Base-by-base conservation (phyloP, 2,888 invertebrate genomes). In the Brenthis hecate region DNA sequence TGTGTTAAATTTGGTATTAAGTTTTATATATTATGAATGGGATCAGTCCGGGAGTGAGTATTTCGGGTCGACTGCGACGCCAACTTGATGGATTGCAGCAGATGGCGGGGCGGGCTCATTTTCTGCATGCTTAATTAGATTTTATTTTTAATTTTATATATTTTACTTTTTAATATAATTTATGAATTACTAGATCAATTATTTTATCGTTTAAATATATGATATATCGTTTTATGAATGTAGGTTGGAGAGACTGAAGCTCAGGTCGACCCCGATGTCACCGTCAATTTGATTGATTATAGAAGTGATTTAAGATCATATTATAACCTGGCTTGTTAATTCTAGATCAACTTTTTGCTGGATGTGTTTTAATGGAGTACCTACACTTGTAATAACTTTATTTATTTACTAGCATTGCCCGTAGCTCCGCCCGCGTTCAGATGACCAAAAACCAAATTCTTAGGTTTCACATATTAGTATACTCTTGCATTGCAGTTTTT, bases 1-100 rank as follows among this genome's bases (percentile, higher is more conserved):
- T 70, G 71, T 74, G 74, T 72, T 70, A 75, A 76, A 72, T 73
- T 72, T 73, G 72, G 79, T 74, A 79, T 77, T 78, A 86, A 81
- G 79, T 76, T 77, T 79, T 82, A 81, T 86, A 78, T 81, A 86
- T 87, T 85, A 86, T 87, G 81, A 81, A 86, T 81, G 71, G 75
- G 76, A 76, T 73, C 75, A 68, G 79, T 77, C 79, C 77, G 77
- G 70, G 50, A 73, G 74, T 73, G 73, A 71, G 16, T 60, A 64
- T 77, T 76, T 73, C 56, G 74, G 74, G 72, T 74, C 57, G 70
- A 69, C 2, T 8, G 23, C 74, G 65, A 68, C 68, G 62, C 57
- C 62, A 56, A 76, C 78, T 80, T 85, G 87, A 87, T 86, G 84
- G 85, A 87, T 88, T 80, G 80, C 78, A 76, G 80, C 78, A 76